Percentiles rank a stretch among this genome's conserved stretches.
These are phyloP conservation scores for Macrocentrus cingulum DNA, from an alignment of 1,140 invertebrate genomes.

Conservation along the genomic window DNA sequence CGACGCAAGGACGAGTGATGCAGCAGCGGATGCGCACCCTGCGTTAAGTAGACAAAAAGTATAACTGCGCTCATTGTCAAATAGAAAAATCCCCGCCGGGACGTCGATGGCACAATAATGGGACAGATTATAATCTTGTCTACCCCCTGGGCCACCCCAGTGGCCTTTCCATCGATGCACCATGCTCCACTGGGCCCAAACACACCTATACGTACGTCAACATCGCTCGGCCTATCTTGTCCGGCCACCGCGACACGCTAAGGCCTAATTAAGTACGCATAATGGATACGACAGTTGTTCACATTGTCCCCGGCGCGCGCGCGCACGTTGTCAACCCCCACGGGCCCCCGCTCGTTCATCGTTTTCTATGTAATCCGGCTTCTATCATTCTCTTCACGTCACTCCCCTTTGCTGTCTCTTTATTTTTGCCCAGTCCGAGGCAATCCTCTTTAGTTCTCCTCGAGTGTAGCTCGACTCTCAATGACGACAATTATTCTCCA, in stretches of 20 bases:
- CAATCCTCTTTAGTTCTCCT: conserved; percentile 3
- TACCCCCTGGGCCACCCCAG: conserved; percentile 48
- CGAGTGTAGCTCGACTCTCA: conserved; percentile 12
- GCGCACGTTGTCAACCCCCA: conserved; percentile 1
- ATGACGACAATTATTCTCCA: neutral
- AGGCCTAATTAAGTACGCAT: conserved; percentile 57
- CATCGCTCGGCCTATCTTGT: conserved; percentile 43
- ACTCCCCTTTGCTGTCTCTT: neutral
- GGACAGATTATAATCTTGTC: conserved; percentile 61
- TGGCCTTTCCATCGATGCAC: conserved; percentile 18
- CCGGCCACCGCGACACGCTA: conserved; percentile 39
- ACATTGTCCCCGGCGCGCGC: conserved; percentile 26
- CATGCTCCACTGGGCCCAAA: conserved; percentile 2
- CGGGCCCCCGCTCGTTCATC: neutral
- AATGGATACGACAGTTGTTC: conserved; percentile 56
- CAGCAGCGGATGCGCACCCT: conserved; percentile 37
- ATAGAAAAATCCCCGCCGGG: conserved; percentile 55
- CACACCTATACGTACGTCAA: neutral
- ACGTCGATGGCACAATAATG: conserved; percentile 61
- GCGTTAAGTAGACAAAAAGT: conserved; percentile 58
- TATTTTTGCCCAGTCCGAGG: conserved; percentile 15
- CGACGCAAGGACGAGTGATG: conserved; percentile 12
- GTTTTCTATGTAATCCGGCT: conserved; percentile 5
- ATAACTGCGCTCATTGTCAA: conserved; percentile 54
- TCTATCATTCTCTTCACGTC: conserved; percentile 7